A percentile compares a stretch with the other conserved stretches of the same genome.
These are phyloP conservation scores for Bos javanicus DNA, from an alignment of 2,113 vertebrate genomes.

Conservation along the genomic window DNA sequence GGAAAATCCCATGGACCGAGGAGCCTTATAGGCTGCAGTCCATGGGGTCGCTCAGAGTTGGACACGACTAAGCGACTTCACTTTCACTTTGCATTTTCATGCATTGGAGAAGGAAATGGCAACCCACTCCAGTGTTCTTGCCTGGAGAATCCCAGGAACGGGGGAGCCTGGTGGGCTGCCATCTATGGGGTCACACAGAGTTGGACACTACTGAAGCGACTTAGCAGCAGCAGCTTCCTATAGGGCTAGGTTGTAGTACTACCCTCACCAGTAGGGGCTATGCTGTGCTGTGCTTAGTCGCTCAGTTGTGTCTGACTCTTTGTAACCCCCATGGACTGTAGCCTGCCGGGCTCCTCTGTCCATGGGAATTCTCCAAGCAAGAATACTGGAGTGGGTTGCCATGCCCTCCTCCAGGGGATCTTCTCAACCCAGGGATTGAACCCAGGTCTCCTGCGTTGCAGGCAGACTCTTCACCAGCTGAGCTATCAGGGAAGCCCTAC, in stretches of 20 bases:
- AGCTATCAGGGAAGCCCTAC: background rate
- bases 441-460: background rate
- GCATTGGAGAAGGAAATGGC: too few species aligned
- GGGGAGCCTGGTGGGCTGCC: too few species aligned
- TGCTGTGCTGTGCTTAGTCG: background rate
- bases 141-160: too few species aligned
- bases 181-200: too few species aligned
- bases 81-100: too few species aligned
- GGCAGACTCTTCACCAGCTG: background rate
- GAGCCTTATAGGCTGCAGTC: too few species aligned
- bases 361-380: background rate
- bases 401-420: background rate
- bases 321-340: background rate
- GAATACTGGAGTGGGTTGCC: background rate
- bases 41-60: too few species aligned
- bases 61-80: too few species aligned
- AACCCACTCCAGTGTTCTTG: too few species aligned
- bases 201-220: too few species aligned
- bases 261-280: background rate
- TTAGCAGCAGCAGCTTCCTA: background rate
- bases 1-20: too few species aligned
- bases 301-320: background rate
- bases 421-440: background rate
- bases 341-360: accelerated
- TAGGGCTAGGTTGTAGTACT: background rate